Evolutionary conservation across 1,140 invertebrate species (phyloP).

Genomic region (Atta colombica): DNA sequence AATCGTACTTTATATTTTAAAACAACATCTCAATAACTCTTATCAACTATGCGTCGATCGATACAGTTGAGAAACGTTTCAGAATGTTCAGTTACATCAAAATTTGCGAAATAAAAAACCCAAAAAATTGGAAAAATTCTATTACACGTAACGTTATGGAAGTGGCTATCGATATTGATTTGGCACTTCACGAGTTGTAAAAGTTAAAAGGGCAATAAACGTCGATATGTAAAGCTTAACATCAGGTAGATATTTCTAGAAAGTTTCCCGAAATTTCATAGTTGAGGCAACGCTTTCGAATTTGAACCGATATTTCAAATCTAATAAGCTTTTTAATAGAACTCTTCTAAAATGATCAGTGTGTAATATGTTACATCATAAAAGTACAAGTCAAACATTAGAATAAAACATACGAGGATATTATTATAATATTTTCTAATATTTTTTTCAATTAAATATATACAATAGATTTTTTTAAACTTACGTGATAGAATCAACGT

Average conservation of each 20-base stretch:
- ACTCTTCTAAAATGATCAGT: neutral
- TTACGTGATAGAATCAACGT: neutral
- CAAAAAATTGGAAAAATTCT: neutral
- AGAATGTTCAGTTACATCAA: neutral
- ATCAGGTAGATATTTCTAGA: neutral
- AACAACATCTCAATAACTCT: neutral
- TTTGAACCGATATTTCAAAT: neutral
- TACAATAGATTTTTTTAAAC: neutral
- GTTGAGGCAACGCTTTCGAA: neutral
- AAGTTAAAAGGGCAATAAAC: conserved; percentile 8
- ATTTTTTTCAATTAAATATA: neutral
- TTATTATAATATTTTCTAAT: neutral
- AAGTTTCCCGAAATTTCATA: conserved; percentile 5
- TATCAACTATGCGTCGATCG: neutral
- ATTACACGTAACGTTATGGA: neutral
- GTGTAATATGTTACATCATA: neutral
- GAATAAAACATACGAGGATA: neutral
- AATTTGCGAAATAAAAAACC: neutral
- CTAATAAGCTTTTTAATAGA: neutral
- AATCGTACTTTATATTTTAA: neutral
- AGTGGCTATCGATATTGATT: conserved; percentile 23
- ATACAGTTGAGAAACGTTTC: neutral
- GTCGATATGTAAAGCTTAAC: neutral
- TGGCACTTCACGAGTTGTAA: neutral
- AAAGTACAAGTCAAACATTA: neutral